Percentiles rank a stretch among this genome's conserved stretches.
These are phyloP conservation scores for Hypanus sabinus DNA, from an alignment of 2,113 vertebrate genomes.

Conservation along the genomic window DNA sequence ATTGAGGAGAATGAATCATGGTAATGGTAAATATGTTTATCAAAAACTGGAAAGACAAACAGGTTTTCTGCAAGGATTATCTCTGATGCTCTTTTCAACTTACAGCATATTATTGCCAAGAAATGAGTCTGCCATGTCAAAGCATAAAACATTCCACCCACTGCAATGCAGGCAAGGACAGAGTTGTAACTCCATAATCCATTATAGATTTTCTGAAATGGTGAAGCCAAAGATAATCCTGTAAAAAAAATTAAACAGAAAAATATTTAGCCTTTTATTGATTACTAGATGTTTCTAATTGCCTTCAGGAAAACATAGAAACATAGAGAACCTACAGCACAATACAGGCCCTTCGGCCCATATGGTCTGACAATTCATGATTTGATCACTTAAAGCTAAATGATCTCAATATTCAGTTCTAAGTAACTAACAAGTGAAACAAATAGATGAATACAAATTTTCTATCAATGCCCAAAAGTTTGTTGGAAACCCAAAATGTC, in stretches of 20 bases:
- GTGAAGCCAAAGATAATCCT: slow-evolving; percentile 81
- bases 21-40: background rate
- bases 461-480: background rate
- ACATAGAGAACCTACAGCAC: no score
- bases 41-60: background rate
- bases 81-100: slow-evolving; percentile 42
- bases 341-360: no score
- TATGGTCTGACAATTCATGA: no score
- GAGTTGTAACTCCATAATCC: slow-evolving; percentile 93
- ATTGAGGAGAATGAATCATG: background rate
- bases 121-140: slow-evolving; percentile 91
- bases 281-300: background rate
- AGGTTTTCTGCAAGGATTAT: slow-evolving; percentile 10
- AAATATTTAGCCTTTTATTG: background rate
- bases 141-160: slow-evolving; percentile 88
- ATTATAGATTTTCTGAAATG: slow-evolving; percentile 73
- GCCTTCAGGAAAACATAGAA: background rate
- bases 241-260: slow-evolving; percentile 40
- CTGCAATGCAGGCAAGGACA: slow-evolving; percentile 75
- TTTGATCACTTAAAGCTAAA: background rate
- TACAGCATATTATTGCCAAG: slow-evolving; percentile 78
- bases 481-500: background rate
- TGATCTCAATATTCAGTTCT: background rate
- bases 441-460: no score
- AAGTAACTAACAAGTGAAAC: background rate